phyloP scores from a whole-genome alignment of 2,888 invertebrate species.

The Bellardia bayeri region DNA sequence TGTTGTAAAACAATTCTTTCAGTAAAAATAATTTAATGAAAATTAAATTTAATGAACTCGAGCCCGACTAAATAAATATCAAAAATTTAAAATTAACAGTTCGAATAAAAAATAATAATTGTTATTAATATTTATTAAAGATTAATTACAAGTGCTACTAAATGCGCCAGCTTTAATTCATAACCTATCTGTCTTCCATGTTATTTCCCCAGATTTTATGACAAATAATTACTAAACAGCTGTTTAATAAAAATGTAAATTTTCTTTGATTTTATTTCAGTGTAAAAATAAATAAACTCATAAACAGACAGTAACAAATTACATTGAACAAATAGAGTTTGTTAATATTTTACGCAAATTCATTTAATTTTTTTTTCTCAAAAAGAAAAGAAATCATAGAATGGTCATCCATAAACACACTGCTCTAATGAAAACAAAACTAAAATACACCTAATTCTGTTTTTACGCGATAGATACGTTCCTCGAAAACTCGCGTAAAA shows the following conservation, averaged over 20 bases:
- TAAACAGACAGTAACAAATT: conserved; percentile 34
- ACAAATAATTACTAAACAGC: background rate
- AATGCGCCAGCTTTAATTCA: too few relatives aligned
- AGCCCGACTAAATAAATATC: too few relatives aligned
- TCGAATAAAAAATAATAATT: too few relatives aligned
- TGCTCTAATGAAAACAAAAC: conserved; percentile 23
- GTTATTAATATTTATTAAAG: too few relatives aligned
- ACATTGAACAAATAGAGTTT: conserved; percentile 32
- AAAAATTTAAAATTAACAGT: too few relatives aligned
- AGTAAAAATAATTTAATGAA: too few relatives aligned
- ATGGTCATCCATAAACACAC: conserved; percentile 59
- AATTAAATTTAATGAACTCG: too few relatives aligned
- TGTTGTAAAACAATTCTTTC: too few relatives aligned
- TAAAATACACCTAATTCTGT: too few relatives aligned
- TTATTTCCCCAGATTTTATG: background rate
- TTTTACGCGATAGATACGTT: too few relatives aligned
- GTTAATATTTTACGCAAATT: background rate
- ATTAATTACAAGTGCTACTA: too few relatives aligned
- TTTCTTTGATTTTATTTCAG: conserved; percentile 1
- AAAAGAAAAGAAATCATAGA: conserved; percentile 9
- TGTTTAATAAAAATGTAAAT: background rate
- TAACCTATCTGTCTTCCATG: background rate
- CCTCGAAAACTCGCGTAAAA: too few relatives aligned
- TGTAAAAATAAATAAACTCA: conserved; percentile 8
- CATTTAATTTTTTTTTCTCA: background rate